Base-by-base conservation (phyloP, 2,113 vertebrate genomes). In the Herpetotheres cachinnans region DNA sequence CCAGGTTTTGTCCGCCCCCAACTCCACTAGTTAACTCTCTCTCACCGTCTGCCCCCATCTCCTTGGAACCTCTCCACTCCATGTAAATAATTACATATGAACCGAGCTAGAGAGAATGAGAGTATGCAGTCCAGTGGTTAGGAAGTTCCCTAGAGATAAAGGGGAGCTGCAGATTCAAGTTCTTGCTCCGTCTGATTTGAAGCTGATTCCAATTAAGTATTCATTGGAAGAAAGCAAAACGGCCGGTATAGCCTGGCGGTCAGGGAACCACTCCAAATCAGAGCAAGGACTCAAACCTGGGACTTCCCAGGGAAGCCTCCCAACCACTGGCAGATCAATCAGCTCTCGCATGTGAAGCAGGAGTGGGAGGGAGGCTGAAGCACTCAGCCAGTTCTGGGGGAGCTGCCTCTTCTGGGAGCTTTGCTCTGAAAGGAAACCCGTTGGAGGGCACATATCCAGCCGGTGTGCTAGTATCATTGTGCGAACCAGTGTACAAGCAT, bases 201-300 rank as follows among this genome's bases (percentile, higher is more conserved):
- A 96, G 85, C 92, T 96, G 95, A 96, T 87, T 96, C 90, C 92
- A 96, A 93, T 96, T 97, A 94, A 85, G 66, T 77, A 69, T 86
- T 93, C 54, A 42, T 7, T 77, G 58, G 84, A 86, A 89, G 67
- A 85, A 90, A 80, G 71, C 9, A 5, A 91, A 94, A 69, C 0
- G 12, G 34, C 40, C 71, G 0, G 54, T 32, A 38, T 14, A 92
- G 36, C 66, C 86, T 55, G 78, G 90, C 1, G 1, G 82, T 92
- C 82, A 80, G 74, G 87, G 90, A 96, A 87, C 21, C 16, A 21
- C 82, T 94, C 87, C 92, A 96, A 95, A 95, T 69, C 58, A 56
- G 67, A 93, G 40, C 40, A 61, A 63, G 73, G 66, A 65, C 54
- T 54, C 0, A 0, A 93, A 96, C 71, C 71, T 61, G 59, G 85